Conservation (phyloP, 2,888 invertebrate genomes). For the Tachina fera region DNA sequence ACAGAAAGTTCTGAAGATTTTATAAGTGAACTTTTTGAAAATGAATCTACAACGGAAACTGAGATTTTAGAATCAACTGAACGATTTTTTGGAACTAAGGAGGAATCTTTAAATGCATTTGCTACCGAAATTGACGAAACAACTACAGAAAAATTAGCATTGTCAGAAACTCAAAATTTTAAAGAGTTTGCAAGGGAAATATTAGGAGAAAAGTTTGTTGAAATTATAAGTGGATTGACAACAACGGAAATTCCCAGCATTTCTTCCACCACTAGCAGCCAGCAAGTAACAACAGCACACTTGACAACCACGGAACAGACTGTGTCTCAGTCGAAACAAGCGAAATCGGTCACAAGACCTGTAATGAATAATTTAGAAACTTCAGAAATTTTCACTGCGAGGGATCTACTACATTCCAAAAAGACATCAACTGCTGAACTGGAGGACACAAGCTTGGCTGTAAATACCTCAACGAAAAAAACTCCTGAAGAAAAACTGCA, state of each 20-base stretch:
- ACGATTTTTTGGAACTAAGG: not conserved
- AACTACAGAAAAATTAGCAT: not conserved
- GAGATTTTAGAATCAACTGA: not conserved
- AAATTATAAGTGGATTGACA: not conserved
- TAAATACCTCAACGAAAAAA: not conserved
- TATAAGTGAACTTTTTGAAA: too few relatives aligned
- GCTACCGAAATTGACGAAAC: not conserved
- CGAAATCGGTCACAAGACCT: not conserved
- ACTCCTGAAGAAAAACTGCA: not conserved
- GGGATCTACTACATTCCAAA: not conserved
- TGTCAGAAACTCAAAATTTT: not conserved
- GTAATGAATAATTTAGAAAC: not conserved
- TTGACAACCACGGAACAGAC: not conserved
- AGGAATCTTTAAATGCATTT: not conserved
- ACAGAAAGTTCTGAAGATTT: not conserved
- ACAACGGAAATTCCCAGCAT: not conserved
- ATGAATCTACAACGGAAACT: not conserved
- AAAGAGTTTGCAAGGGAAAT: not conserved
- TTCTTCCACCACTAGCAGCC: not conserved
- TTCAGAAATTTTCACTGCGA: not conserved
- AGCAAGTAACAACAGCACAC: not conserved
- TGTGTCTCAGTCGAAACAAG: not conserved
- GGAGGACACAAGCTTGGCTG: not conserved
- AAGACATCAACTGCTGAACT: not conserved
- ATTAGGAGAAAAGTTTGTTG: not conserved